Evolutionary conservation across 2,113 vertebrate genomes (phyloP).

Genomic region (Cinclus cinclus): DNA sequence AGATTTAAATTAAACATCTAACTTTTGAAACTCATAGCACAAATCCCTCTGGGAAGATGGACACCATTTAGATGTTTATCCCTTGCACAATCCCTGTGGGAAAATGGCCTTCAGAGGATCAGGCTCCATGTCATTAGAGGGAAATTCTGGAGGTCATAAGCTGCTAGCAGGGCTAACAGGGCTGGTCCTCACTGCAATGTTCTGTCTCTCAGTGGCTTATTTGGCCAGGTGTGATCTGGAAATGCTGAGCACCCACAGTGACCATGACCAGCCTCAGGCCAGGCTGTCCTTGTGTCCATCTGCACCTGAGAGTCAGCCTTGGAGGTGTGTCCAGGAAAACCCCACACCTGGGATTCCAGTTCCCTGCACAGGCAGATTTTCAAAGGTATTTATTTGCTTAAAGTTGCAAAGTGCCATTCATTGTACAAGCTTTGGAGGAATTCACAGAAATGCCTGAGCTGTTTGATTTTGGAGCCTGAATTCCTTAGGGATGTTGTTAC

Average conservation of each 20-base stretch:
- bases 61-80: not conserved
- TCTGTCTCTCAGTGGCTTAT: not conserved
- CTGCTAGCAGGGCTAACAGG: not conserved
- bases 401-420: not conserved
- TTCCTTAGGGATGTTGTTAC: not conserved
- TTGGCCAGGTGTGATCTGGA: not conserved
- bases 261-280: not conserved
- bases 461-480: not conserved
- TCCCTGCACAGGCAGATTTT: not conserved
- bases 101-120: not conserved
- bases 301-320: not conserved
- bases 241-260: not conserved
- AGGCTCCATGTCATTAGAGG: not conserved
- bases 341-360: not conserved
- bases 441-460: not conserved
- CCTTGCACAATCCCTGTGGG: not conserved
- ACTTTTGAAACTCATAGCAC: not conserved
- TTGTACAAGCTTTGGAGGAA: not conserved
- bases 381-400: not conserved
- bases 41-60: not conserved
- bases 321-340: not conserved
- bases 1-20: not conserved
- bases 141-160: not conserved
- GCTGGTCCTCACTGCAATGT: rapidly evolving
- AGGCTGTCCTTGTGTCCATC: not conserved